Evolutionary conservation across 2,113 vertebrate species (phyloP), one percentile per base, ranked within the genome.

Genomic region (Ailurus styani): DNA sequence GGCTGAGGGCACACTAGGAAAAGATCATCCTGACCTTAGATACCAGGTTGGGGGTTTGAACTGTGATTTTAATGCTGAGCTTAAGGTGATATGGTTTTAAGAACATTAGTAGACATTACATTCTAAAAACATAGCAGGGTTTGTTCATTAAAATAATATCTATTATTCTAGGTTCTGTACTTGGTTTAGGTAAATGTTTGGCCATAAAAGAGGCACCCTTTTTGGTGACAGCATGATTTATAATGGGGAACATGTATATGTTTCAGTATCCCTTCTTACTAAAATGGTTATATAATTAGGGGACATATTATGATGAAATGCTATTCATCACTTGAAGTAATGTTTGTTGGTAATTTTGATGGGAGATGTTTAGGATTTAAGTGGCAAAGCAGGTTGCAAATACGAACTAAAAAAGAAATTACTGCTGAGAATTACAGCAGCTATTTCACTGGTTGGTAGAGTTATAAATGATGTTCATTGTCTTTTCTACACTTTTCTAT

Each of bases 171-270:
- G 45, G 66, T 45, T 7, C 50, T 20, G n/a, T 54, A 27, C 62
- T 54, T 79, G 73, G 40, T 90, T 86, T 34, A 31, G 81, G 62
- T 37, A 34, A n/a, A 40, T n/a, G 54, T 2, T 2, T 64, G 37
- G 23, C 20, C 17, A 45, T 18, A 5, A 72, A 88, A 50, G 27
- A 50, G 50, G 40, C 17, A 17, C n/a, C 72, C 27, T 13, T 42
- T 27, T 83, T 27, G 0, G 0, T 23, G 55, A 18, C 50, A 17
- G 31, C 31, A 11, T 13, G 73, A 21, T 70, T 37, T 47, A 34
- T 34, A 12, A 5, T 13, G 50, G 50, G 55, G 9, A 52, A 21
- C 31, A 20, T 0, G 0, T 21, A 11, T 29, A 5, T 13, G 4
- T 60, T 60, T 84, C 84, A 27, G 18, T 62, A 57, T 34, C 72